Evolutionary conservation across 2,113 vertebrate species (phyloP).

Genomic region (Hemibagrus wyckioides): DNA sequence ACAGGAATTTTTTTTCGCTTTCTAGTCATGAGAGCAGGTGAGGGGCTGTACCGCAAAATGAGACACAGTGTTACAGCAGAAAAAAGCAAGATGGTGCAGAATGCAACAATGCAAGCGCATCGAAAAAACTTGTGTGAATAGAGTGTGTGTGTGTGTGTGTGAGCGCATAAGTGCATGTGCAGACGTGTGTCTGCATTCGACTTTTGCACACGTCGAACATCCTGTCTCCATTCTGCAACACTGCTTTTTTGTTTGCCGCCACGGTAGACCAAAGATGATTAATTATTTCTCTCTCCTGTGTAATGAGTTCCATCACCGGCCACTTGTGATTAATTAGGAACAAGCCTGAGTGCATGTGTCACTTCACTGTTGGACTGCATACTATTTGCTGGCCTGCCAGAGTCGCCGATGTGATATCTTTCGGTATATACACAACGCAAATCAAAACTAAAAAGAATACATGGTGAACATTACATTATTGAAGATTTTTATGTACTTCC

Average conservation of each 20-base stretch:
- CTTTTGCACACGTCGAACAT: constrained; percentile 36
- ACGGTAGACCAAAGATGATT: constrained; percentile 59
- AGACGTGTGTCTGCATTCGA: constrained; percentile 24
- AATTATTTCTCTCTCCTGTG: constrained; percentile 65
- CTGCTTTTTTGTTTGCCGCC: constrained; percentile 34
- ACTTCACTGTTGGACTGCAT: constrained; percentile 53
- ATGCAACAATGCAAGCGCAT: neutral
- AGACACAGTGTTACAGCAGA: neutral
- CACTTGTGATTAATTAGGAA: constrained; percentile 71
- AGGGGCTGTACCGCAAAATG: constrained; percentile 49
- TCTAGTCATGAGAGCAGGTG: constrained; percentile 48
- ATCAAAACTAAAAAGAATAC: neutral
- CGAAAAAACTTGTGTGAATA: neutral
- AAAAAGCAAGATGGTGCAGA: constrained; percentile 1
- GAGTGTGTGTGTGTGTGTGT: neutral
- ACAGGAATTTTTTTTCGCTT: constrained; percentile 39
- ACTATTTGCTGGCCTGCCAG: constrained; percentile 17
- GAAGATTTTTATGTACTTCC: neutral
- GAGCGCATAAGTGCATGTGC: neutral
- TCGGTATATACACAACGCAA: neutral
- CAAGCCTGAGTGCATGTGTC: constrained; percentile 62
- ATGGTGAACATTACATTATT: neutral
- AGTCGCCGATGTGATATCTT: neutral
- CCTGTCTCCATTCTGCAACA: constrained; percentile 47
- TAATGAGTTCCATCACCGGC: constrained; percentile 73